Percentiles rank a stretch among this genome's conserved stretches.
These are phyloP conservation scores for Nomia melanderi DNA, from an alignment of 1,140 invertebrate genomes.

Conservation along the genomic window DNA sequence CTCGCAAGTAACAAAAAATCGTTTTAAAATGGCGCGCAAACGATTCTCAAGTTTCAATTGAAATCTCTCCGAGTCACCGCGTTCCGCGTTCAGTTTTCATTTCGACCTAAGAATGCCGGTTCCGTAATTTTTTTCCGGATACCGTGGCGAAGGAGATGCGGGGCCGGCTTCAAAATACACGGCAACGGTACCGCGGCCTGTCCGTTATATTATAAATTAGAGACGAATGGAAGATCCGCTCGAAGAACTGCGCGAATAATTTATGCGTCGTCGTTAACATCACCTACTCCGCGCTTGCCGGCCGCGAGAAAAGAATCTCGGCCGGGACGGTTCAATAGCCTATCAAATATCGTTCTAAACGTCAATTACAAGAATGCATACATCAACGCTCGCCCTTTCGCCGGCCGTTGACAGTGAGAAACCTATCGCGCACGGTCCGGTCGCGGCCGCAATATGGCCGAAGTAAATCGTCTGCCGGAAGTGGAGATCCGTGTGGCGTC, in stretches of 20 bases:
- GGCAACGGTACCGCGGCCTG: conserved; percentile 12
- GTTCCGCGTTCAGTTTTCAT: too few relatives aligned
- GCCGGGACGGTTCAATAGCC: not conserved
- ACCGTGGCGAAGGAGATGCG: not conserved
- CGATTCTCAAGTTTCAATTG: too few relatives aligned
- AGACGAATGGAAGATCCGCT: conserved; percentile 36
- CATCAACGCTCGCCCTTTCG: not conserved
- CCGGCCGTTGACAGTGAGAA: not conserved
- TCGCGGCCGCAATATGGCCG: not conserved
- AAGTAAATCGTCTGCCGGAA: not conserved
- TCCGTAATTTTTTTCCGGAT: not conserved
- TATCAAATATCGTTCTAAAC: conserved; percentile 16
- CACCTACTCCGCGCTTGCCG: not conserved
- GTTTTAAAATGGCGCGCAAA: too few relatives aligned
- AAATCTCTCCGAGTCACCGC: too few relatives aligned
- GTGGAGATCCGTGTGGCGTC: not conserved
- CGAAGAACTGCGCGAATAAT: conserved; percentile 33
- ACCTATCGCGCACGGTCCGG: not conserved
- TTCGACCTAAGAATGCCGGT: not conserved
- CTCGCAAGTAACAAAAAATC: too few relatives aligned
- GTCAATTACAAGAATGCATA: conserved; percentile 6
- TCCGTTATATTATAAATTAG: conserved; percentile 43
- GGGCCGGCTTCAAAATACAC: not conserved
- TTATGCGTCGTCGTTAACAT: conserved; percentile 10
- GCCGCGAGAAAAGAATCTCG: not conserved